A percentile compares a stretch with the other conserved stretches of the same genome.
Evolutionary conservation across 2,888 invertebrate species (phyloP).

Genomic region (Apamea epomidion): DNA sequence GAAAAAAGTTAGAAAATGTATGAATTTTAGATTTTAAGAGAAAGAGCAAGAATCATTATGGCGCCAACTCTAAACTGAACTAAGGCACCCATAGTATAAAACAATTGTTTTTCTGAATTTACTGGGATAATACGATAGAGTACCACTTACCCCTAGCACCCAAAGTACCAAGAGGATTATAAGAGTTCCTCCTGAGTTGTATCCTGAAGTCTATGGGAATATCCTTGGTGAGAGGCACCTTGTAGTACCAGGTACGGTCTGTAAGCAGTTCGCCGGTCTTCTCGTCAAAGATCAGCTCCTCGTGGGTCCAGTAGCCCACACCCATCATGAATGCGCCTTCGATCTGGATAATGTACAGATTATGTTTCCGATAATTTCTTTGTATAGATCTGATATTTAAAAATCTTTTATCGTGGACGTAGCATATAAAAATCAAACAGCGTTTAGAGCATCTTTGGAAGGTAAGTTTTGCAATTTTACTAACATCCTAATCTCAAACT

Average conservation of each 20-base stretch:
- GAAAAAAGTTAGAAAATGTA: background rate
- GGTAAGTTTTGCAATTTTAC: background rate
- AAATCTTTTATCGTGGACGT: too few species aligned
- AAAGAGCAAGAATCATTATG: background rate
- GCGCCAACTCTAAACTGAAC: background rate
- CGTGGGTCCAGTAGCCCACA: conserved; percentile 93
- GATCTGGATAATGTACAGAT: conserved; percentile 74
- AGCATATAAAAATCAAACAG: background rate
- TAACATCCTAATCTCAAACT: background rate
- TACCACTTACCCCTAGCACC: conserved; percentile 76
- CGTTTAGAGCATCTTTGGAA: too few species aligned
- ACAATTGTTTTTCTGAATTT: background rate
- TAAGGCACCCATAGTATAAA: background rate
- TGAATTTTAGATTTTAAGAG: background rate
- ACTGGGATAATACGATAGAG: background rate
- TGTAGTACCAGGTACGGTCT: conserved; percentile 95
- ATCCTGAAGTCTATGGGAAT: conserved; percentile 94
- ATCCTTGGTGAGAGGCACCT: conserved; percentile 93
- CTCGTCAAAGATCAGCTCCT: conserved; percentile 92
- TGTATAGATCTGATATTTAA: background rate
- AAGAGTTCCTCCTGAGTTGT: conserved; percentile 91
- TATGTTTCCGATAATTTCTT: too few species aligned
- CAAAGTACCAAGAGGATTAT: conserved; percentile 90
- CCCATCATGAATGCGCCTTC: conserved; percentile 95
- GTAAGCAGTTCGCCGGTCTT: conserved; percentile 93